Evolutionary conservation across 2,888 invertebrate species (phyloP), one percentile per base, ranked within the genome.

Genomic region (Ophion slaviceki): DNA sequence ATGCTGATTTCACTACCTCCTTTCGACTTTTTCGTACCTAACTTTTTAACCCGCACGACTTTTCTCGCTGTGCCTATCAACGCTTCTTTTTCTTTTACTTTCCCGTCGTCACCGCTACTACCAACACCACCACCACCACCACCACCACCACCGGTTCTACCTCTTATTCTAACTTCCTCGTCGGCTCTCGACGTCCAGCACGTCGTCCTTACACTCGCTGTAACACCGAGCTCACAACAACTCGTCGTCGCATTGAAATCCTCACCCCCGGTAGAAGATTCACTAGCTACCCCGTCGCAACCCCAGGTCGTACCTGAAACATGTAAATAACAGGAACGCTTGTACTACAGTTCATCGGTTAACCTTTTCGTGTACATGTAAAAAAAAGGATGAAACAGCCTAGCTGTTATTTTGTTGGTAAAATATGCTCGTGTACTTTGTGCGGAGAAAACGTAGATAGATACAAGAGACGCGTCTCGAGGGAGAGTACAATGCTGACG

Each of bases 271-370:
- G 88, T 90, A 86, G 90, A 90, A 88, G 87, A 84, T 89, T 90
- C 89, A 88, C 91, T 92, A 90, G 91, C 93, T 92, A 93, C 92
- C 92, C 92, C 93, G 91, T 92, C 92, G 87, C 91, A 91, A 92
- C 90, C 92, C 93, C 93, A 93, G 93, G 92, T 91, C 91, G 93
- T 92, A 92, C 93, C 93, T 93, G 91, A 10, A 92, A 91, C 86
- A 90, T 45, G 80, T 45, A 78, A 70, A 82, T n/a, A 68, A 68
- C 2, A 76, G 14, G 53, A 47, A 67, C 14, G 24, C 14, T 80
- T 77, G 77, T 40, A 72, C 17, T 53, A 64, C 8, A 8, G n/a
- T 59, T 11, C 11, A 53, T 70, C 8, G 45, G 57, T 64, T 70
- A 11, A 20, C 40, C 64, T 66, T 80, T 75, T 36, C 20, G 70